Conservation (phyloP, 1,140 invertebrate species). For the Bombus affinis region DNA sequence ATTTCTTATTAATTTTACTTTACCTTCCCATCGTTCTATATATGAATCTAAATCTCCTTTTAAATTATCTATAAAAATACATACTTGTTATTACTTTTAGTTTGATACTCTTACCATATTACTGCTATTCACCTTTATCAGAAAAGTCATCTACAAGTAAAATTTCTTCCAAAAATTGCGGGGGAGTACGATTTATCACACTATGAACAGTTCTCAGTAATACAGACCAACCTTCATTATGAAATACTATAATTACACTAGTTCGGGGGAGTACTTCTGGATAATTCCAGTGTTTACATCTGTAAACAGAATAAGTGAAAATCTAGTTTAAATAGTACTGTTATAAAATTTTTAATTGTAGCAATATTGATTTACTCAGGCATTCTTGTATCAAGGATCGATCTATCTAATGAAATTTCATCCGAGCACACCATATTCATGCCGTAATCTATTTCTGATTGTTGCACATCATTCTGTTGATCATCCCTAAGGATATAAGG, state of each 20-base stretch:
- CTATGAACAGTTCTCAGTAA: conserved; percentile 98
- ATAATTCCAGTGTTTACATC: conserved; percentile 98
- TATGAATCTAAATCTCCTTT: conserved; percentile 95
- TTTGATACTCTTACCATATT: background rate
- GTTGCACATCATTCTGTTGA: conserved; percentile 89
- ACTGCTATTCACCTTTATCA: conserved; percentile 88
- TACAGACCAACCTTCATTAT: conserved; percentile 98
- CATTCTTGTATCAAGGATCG: conserved; percentile 93
- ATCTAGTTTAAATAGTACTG: background rate
- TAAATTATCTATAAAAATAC: conserved; percentile 89
- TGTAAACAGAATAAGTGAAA: conserved; percentile 72
- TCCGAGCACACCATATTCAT: conserved; percentile 99
- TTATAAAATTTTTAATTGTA: background rate
- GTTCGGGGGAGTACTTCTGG: conserved; percentile 93
- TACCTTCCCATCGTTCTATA: conserved; percentile 92
- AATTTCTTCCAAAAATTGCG: conserved; percentile 95
- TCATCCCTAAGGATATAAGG: conserved; percentile 88
- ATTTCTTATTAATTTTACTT: conserved; percentile 94
- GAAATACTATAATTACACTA: conserved; percentile 98
- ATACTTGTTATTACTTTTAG: background rate
- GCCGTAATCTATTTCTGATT: conserved; percentile 94
- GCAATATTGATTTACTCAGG: conserved; percentile 86
- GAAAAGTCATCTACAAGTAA: conserved; percentile 99
- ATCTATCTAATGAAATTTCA: conserved; percentile 91
- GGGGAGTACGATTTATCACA: conserved; percentile 96